Conservation (phyloP, 1,140 invertebrate genomes). For the Pogonomyrmex barbatus region DNA sequence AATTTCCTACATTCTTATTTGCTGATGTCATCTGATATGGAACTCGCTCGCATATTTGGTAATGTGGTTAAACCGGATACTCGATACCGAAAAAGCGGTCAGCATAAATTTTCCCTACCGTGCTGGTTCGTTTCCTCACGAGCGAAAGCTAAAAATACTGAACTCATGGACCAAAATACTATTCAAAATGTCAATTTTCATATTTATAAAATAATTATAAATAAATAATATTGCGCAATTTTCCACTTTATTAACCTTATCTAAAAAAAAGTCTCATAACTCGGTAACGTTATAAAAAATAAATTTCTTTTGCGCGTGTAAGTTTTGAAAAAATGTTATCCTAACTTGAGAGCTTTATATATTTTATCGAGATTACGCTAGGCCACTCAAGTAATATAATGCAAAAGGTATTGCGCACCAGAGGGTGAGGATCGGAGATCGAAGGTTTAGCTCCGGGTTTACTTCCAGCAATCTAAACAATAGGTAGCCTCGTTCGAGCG, state of each 20-base stretch:
- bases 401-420: not conserved
- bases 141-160: not conserved
- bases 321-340: not conserved
- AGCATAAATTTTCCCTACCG: conserved; percentile 58
- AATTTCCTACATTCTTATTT: conserved; percentile 45
- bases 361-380: not conserved
- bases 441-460: conserved; percentile 19
- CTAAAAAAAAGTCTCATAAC: not conserved
- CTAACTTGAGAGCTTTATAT: not conserved
- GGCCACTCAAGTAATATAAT: not conserved
- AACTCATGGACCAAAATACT: not conserved
- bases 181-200: not conserved
- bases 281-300: not conserved
- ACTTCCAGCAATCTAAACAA: conserved; percentile 28
- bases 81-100: conserved; percentile 49
- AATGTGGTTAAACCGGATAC: conserved; percentile 5
- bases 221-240: not conserved
- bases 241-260: not conserved
- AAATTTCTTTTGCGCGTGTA: not conserved
- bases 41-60: conserved; percentile 3
- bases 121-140: conserved; percentile 34
- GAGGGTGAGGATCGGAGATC: not conserved
- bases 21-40: not conserved
- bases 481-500: not conserved
- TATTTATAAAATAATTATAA: not conserved